Evolutionary conservation across 2,888 invertebrate genomes (phyloP), one percentile per base, ranked within the genome.

Genomic region (Apantesis nais): DNA sequence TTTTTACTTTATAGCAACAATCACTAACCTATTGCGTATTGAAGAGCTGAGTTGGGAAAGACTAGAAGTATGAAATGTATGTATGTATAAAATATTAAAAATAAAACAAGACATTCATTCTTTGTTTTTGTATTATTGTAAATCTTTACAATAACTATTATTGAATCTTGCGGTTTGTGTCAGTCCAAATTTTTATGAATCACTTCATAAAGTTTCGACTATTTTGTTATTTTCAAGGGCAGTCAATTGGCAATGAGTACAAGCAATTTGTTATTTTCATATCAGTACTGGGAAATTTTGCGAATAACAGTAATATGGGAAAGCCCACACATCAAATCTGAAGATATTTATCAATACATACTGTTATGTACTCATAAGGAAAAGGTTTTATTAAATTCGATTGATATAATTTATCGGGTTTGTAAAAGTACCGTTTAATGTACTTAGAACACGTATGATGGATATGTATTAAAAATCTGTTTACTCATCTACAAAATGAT

Each of bases 301-400:
- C 44, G 63, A 63, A 19, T 44, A 44, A 44, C 12, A 22, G 11
- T 31, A 22, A 31, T 7, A 63, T 44, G 29, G 63, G 63, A 44
- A 63, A 22, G 11, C 31, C 63, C 63, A 63, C 22, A 31, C 44
- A 44, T 63, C 44, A 63, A 63, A 44, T 63, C 16, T 58, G 29
- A 58, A 58, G 29, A 29, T 12, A 58, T 25, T 58, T 5, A 29
- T 55, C 55, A 29, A 55, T 58, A 29, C 14, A 1, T 25, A 25
- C 25, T 55, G 5, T 25, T 1, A 55, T 25, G 14, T 25, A 55
- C n/a, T 25, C 29, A 12, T 14, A 29, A 5, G 12, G 14, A 55
- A 55, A 58, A 16, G 29, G 14, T 16, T 58, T 58, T 58, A 3
- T 16, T 58, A 58, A 48, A 58, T 52, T 1, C 12, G 14, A 3